phyloP scores from a whole-genome alignment of 1,140 invertebrate genomes.

The Stenopsyche tienmushanensis region DNA sequence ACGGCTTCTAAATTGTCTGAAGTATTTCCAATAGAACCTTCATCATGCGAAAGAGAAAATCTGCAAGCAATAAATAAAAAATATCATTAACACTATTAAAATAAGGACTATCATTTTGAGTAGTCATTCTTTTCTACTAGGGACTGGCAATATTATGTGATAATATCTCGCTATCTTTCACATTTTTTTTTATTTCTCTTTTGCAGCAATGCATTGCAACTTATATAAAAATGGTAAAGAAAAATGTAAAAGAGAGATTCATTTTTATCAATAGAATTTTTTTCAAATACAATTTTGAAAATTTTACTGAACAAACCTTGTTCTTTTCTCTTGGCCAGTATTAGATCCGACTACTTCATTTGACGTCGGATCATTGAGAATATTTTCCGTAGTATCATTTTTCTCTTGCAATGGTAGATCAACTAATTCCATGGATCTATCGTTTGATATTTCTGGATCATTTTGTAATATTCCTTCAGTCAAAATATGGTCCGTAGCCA shows the following conservation, averaged over 20 bases:
- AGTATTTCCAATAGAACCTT: conserved; percentile 81
- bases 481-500: conserved; percentile 4
- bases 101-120: too few relatives aligned
- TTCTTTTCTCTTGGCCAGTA: conserved; percentile 44
- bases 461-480: conserved; percentile 15
- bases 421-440: conserved; percentile 12
- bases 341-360: conserved; percentile 1
- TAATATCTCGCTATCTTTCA: too few relatives aligned
- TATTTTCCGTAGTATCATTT: neutral
- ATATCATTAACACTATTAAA: conserved; percentile 2
- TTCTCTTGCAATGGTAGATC: neutral
- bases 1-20: conserved; percentile 94
- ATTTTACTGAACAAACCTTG: conserved; percentile 32
- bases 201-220: too few relatives aligned
- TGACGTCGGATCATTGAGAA: neutral
- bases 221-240: too few relatives aligned
- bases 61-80: conserved; percentile 45
- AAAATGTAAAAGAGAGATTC: neutral
- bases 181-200: too few relatives aligned
- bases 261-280: neutral
- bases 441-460: neutral
- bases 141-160: too few relatives aligned
- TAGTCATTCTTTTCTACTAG: too few relatives aligned
- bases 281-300: neutral
- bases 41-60: conserved; percentile 87